Evolutionary conservation across 2,888 invertebrate genomes (phyloP).

Genomic region (Fabriciana adippe): DNA sequence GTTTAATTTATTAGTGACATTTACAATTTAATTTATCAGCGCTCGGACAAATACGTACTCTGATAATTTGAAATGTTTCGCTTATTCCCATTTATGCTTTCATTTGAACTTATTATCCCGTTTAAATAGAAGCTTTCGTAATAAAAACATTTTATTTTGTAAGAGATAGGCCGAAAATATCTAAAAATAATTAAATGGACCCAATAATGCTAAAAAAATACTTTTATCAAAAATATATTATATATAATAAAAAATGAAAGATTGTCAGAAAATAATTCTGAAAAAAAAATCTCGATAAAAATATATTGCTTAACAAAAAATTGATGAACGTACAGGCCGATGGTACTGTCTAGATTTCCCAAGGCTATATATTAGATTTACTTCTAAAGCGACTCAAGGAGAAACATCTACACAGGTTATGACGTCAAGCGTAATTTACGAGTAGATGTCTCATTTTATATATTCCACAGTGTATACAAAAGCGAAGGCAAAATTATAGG

Average conservation of each 20-base stretch:
- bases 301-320: conserved; percentile 24
- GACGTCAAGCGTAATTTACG: conserved; percentile 5
- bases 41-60: conserved; percentile 13
- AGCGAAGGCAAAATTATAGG: background rate
- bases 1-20: conserved; percentile 30
- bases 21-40: conserved; percentile 29
- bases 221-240: too few species aligned
- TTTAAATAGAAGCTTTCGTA: background rate
- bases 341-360: conserved; percentile 36
- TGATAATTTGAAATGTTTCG: conserved; percentile 12
- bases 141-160: background rate
- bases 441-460: background rate
- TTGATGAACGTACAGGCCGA: conserved; percentile 17
- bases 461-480: background rate
- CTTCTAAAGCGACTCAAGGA: conserved; percentile 1
- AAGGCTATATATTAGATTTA: conserved; percentile 24
- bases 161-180: background rate
- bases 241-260: background rate
- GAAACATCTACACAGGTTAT: background rate
- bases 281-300: conserved; percentile 2
- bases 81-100: conserved; percentile 20
- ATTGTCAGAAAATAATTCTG: background rate
- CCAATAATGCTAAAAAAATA: too few species aligned
- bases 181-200: too few species aligned
- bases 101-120: conserved; percentile 11